Evolutionary conservation across 1,140 invertebrate species (phyloP), one percentile per base, ranked within the genome.

Genomic region (Adoxophyes honmai): DNA sequence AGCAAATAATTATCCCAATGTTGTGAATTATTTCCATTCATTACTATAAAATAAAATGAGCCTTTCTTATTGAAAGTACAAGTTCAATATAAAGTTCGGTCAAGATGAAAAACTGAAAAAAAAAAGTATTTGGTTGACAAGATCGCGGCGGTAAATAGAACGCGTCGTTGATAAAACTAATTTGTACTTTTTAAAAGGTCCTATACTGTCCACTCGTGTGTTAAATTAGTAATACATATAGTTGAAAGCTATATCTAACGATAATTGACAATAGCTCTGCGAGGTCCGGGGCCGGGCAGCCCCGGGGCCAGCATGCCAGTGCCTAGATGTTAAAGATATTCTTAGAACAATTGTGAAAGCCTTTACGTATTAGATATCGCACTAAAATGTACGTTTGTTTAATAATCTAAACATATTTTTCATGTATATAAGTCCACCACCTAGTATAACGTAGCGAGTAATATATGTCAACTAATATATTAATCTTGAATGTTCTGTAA

Each of bases 21-120:
- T 44, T 44, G 39, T 44, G 39, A 44, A 18, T 44, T 44, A 18
- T 48, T 48, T 48, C 42, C 42, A 48, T 28, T 48, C 15, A 44
- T 44, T 18, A 44, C n/a, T n/a, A 6, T 28, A 21, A 48, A 48
- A 48, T 38, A 38, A n/a, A 5, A 11, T 33, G 21, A 28, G 21
- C 21, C 21, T 6, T 28, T 28, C 2, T 3, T 3, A 28, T 3
- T 28, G 6, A 28, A 28, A 28, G 21, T 28, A 28, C 6, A 3
- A 28, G 21, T 28, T 28, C 2, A 28, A n/a, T n/a, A n/a, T n/a
- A n/a, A n/a, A n/a, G n/a, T n/a, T n/a, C n/a, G n/a, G n/a, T n/a
- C n/a, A n/a, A n/a, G n/a, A n/a, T n/a, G n/a, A n/a, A n/a, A n/a
- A n/a, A n/a, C n/a, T n/a, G n/a, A n/a, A n/a, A n/a, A n/a, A n/a